Percentiles rank a stretch among this genome's conserved stretches.
Evolutionary conservation across 1,140 invertebrate genomes (phyloP).

Genomic region (Drosophila nebulosa): DNA sequence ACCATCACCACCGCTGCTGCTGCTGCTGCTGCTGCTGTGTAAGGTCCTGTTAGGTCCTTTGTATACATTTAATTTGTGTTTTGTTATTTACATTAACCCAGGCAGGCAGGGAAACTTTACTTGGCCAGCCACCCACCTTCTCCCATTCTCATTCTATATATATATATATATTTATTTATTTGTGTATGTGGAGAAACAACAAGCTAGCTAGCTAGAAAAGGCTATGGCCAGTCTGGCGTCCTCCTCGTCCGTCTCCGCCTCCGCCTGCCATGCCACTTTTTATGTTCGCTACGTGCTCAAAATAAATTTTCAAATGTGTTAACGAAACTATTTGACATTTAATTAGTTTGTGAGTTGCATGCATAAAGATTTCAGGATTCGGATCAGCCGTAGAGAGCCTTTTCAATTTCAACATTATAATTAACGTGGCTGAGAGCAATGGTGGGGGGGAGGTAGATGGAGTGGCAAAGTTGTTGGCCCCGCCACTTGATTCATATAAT

Average conservation of each 20-base stretch:
- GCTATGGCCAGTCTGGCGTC: slow-evolving; percentile 38
- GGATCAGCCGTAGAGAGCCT: slow-evolving; percentile 15
- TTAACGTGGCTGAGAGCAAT: slow-evolving; percentile 51
- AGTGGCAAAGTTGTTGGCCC: slow-evolving; percentile 22
- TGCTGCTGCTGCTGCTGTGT: slow-evolving; percentile 19
- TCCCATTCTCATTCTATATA: slow-evolving; percentile 1
- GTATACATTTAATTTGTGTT: slow-evolving; percentile 80
- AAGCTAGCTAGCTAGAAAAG: slow-evolving; percentile 24
- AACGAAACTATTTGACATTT: slow-evolving; percentile 80
- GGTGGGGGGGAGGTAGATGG: slow-evolving; percentile 11
- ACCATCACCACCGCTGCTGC: slow-evolving; percentile 9
- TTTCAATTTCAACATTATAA: slow-evolving; percentile 77
- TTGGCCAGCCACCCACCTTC: slow-evolving; percentile 44
- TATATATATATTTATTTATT: background rate
- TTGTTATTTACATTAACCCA: slow-evolving; percentile 78
- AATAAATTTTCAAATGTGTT: slow-evolving; percentile 80
- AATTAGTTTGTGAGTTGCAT: slow-evolving; percentile 80
- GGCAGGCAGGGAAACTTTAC: slow-evolving; percentile 35
- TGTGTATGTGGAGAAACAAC: background rate
- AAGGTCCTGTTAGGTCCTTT: slow-evolving; percentile 45
- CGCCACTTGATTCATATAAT: slow-evolving; percentile 63
- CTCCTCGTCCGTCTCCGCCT: background rate
- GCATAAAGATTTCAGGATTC: slow-evolving; percentile 54
- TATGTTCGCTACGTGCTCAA: slow-evolving; percentile 76
- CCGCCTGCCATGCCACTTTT: slow-evolving; percentile 51